Conservation (phyloP, 2,888 invertebrate species). For the Eupithecia tripunctaria region DNA sequence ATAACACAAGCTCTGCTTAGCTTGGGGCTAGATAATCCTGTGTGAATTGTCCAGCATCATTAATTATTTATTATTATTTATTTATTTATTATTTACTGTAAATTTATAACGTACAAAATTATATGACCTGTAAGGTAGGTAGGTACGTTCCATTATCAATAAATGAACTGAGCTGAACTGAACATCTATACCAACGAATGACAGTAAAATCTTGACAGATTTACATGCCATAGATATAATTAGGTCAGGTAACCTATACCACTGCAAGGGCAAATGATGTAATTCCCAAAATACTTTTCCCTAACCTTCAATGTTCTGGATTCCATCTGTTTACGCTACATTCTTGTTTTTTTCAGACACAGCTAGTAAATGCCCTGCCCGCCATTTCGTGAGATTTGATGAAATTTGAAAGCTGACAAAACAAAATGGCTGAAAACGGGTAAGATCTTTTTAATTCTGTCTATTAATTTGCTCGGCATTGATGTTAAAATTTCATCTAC, state of each 20-base stretch:
- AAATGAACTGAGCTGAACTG: too few relatives aligned
- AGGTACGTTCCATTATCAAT: too few relatives aligned
- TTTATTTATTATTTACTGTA: too few relatives aligned
- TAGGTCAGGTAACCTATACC: neutral
- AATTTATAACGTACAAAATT: too few relatives aligned
- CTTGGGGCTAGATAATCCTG: too few relatives aligned
- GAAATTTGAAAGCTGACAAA: constrained; percentile 45
- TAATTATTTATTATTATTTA: too few relatives aligned
- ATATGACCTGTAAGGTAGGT: too few relatives aligned
- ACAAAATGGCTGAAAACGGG: constrained; percentile 74
- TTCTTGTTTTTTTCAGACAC: constrained; percentile 42
- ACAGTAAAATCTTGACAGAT: neutral
- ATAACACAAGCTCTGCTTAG: too few relatives aligned
- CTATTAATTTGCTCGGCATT: neutral
- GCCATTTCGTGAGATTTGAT: constrained; percentile 40
- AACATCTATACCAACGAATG: neutral
- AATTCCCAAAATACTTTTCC: constrained; percentile 42
- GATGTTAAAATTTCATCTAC: neutral
- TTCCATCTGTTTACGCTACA: constrained; percentile 37
- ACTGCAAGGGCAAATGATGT: constrained; percentile 40
- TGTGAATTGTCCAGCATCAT: too few relatives aligned
- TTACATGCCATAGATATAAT: neutral
- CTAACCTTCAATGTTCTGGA: constrained; percentile 37
- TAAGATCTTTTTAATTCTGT: constrained; percentile 49
- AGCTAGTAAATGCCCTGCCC: constrained; percentile 28